These are phyloP conservation scores for Amphimedon queenslandica DNA, from an alignment of 37 sponge, comb jelly and placozoan species.

Conservation along the genomic window DNA sequence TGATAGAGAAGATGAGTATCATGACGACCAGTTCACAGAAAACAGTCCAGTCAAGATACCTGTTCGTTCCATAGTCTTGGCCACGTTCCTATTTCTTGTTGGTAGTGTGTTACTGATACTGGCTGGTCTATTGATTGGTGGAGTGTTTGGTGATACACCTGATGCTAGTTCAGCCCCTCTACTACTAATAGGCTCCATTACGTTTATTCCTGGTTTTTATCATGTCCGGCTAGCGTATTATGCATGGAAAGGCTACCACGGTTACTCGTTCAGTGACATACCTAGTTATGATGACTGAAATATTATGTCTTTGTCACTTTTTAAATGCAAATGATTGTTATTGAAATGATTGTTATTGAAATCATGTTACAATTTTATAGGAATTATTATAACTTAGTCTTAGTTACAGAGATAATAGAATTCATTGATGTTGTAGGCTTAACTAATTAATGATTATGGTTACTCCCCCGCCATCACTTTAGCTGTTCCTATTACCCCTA, in stretches of 20 bases:
- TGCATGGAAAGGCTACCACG: slow-evolving; percentile 51
- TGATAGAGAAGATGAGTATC: slow-evolving; percentile 6
- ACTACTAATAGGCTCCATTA: slow-evolving; percentile 31
- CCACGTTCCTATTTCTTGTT: slow-evolving; percentile 20
- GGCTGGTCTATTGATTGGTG: slow-evolving; percentile 37
- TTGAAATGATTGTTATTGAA: too few species aligned
- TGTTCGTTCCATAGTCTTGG: slow-evolving; percentile 30
- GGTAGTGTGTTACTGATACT: slow-evolving; percentile 30
- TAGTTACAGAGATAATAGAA: too few species aligned
- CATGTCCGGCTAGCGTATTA: slow-evolving; percentile 53
- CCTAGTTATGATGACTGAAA: slow-evolving; percentile 16
- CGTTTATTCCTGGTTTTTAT: slow-evolving; percentile 53
- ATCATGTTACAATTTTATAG: too few species aligned
- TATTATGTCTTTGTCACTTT: too few species aligned
- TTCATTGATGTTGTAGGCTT: too few species aligned
- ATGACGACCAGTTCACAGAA: slow-evolving; percentile 31
- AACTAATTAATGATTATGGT: too few species aligned
- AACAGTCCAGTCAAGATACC: slow-evolving; percentile 14
- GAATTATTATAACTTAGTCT: too few species aligned
- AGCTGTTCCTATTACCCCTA: too few species aligned
- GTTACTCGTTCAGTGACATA: slow-evolving; percentile 53
- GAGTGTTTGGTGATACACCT: slow-evolving; percentile 21
- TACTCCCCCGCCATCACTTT: too few species aligned
- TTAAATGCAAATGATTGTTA: too few species aligned
- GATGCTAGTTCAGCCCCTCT: slow-evolving; percentile 18